Evolutionary conservation across 2,888 invertebrate species (phyloP).

Genomic region (Cerceris ruficornis): DNA sequence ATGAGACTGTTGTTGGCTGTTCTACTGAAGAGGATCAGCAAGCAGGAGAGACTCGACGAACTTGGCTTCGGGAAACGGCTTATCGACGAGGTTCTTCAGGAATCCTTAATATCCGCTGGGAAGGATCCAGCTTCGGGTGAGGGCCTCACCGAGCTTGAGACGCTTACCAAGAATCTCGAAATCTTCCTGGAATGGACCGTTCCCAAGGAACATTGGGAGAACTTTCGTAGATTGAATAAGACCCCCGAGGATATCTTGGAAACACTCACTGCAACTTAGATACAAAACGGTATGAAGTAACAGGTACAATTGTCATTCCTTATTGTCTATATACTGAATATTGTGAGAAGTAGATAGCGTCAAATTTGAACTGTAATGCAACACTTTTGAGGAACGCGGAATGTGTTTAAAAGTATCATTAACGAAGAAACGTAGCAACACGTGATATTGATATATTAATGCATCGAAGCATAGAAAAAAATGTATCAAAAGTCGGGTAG

Average conservation of each 20-base stretch:
- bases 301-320: no score
- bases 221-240: constrained; percentile 88
- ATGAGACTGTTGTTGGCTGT: constrained; percentile 92
- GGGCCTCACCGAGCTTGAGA: constrained; percentile 84
- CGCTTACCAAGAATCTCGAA: constrained; percentile 89
- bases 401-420: no score
- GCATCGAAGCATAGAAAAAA: no score
- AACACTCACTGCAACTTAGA: constrained; percentile 84
- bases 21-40: constrained; percentile 91
- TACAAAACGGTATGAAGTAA: not conserved
- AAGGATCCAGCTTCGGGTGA: constrained; percentile 85
- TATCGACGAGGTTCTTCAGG: constrained; percentile 91
- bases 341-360: no score
- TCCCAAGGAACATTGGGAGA: constrained; percentile 89
- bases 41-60: constrained; percentile 89
- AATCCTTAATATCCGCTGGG: constrained; percentile 90
- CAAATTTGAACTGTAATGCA: no score
- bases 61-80: constrained; percentile 89
- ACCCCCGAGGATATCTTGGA: constrained; percentile 91
- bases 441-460: no score
- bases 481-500: no score
- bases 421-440: no score
- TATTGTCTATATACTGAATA: no score
- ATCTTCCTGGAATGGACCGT: constrained; percentile 91
- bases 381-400: no score